These are phyloP conservation scores for Drosophila novamexicana DNA, from an alignment of 1,140 invertebrate genomes.

Conservation along the genomic window DNA sequence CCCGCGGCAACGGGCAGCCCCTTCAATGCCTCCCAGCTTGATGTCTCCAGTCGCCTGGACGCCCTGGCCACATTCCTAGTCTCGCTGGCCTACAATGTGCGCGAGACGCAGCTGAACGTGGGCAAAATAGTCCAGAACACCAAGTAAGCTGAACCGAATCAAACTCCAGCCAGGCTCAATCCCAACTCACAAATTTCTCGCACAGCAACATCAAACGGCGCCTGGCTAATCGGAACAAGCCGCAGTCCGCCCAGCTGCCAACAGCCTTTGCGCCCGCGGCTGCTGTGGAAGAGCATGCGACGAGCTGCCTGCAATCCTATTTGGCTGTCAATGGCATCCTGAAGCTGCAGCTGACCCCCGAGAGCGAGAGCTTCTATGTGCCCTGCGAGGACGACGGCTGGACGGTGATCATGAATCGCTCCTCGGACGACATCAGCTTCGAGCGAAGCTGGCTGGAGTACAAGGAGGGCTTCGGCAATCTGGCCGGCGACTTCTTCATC, in stretches of 20 bases:
- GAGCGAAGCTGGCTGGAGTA: slow-evolving; percentile 88
- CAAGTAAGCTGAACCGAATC: slow-evolving; percentile 39
- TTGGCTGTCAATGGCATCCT: slow-evolving; percentile 61
- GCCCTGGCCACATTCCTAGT: slow-evolving; percentile 63
- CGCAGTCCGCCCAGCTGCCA: slow-evolving; percentile 3
- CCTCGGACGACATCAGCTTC: slow-evolving; percentile 87
- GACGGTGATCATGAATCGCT: slow-evolving; percentile 88
- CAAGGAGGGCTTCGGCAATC: slow-evolving; percentile 88
- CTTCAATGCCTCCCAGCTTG: neutral
- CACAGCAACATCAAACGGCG: slow-evolving; percentile 22
- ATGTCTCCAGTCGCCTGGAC: slow-evolving; percentile 46
- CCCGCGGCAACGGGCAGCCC: neutral
- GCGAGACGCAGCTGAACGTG: slow-evolving; percentile 37
- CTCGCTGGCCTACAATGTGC: slow-evolving; percentile 57
- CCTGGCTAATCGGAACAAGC: slow-evolving; percentile 4
- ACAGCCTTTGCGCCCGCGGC: neutral
- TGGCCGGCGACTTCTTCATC: slow-evolving; percentile 88
- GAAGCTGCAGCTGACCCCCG: slow-evolving; percentile 62
- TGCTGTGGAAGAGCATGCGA: slow-evolving; percentile 15
- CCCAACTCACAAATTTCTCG: no score
- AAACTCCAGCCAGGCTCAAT: neutral
- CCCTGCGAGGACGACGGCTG: slow-evolving; percentile 88
- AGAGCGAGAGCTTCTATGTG: slow-evolving; percentile 86
- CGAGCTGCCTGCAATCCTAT: slow-evolving; percentile 60
- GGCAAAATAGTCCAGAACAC: slow-evolving; percentile 36